Evolutionary conservation across 2,113 vertebrate species (phyloP), one percentile per base, ranked within the genome.

Genomic region (Eudyptes chrysolophus): DNA sequence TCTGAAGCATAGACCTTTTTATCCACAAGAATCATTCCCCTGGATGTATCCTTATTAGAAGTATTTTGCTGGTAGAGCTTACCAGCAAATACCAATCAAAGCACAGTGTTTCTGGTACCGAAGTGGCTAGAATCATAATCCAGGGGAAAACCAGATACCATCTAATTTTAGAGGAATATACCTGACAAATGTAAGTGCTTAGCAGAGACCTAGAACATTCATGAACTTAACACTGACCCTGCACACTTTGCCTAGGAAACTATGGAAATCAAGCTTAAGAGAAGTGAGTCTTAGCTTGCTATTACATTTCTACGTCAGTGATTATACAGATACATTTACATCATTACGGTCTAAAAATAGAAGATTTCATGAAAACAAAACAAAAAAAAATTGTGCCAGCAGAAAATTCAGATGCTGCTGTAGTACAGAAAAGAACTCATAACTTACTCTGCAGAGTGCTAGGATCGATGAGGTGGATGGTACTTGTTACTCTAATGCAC

Each of bases 381-480:
- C 14, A 20, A 18, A 21, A 12, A 16, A 58, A 55, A 6, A 15
- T 1, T 10, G n/a, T 64, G 71, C 13, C 79, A 90, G 29, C 30
- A 89, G 64, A 51, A 55, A 29, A 4, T 6, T 5, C 4, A 72
- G n/a, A 11, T 10, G 42, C 9, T 55, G 68, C 8, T 6, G 2
- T 1, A 58, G 16, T 4, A 38, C 32, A 89, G 90, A 62, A 15
- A 25, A 66, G 49, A 52, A 16, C 0, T 7, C 40, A 7, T 69
- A 11, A 98, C 99, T 99, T 96, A 99, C 99, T 98, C 98, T 99
- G 99, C 74, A 99, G 95, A 6, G 99, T 99, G 52, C 97, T 98
- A 24, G 99, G 99, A 95, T 99, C 99, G 5, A 99, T 99, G 92
- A 99, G 98, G 89, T 99, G 99, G 95, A 99, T 98, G 76, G 99